These are phyloP conservation scores for Desoria tigrina DNA, from an alignment of 2,888 invertebrate genomes.

Conservation along the genomic window DNA sequence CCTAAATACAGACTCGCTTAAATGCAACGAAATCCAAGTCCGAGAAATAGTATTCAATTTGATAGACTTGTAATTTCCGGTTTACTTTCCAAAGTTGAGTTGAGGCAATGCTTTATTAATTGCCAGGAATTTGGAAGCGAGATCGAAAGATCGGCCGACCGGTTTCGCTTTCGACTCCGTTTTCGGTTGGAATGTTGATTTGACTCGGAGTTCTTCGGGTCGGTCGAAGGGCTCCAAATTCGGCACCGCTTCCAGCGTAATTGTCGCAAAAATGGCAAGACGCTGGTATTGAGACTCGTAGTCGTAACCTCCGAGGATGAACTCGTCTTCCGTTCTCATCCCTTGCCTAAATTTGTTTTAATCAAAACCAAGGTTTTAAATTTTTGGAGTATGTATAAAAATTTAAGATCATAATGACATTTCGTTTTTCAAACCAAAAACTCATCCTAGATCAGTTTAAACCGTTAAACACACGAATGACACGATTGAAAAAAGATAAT, in stretches of 20 bases:
- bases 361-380: no score
- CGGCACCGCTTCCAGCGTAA: background rate
- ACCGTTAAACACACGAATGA: background rate
- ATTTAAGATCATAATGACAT: no score
- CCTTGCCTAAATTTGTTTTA: background rate
- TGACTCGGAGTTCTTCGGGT: background rate
- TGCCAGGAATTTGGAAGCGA: background rate
- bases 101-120: background rate
- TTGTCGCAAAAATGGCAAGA: slow-evolving; percentile 1
- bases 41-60: no score
- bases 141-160: background rate
- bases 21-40: no score
- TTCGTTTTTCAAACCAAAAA: background rate
- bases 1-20: no score
- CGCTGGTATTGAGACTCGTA: slow-evolving; percentile 9
- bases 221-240: slow-evolving; percentile 7
- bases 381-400: no score
- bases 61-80: no score
- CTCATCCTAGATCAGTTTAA: background rate
- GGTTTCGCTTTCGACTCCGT: background rate
- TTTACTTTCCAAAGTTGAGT: background rate
- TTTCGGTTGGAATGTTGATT: no score
- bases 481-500: background rate
- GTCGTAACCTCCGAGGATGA: slow-evolving; percentile 11
- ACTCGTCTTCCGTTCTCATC: slow-evolving; percentile 3